Evolutionary conservation across 2,113 vertebrate species (phyloP).

Genomic region (Speoplatyrhinus poulsoni): DNA sequence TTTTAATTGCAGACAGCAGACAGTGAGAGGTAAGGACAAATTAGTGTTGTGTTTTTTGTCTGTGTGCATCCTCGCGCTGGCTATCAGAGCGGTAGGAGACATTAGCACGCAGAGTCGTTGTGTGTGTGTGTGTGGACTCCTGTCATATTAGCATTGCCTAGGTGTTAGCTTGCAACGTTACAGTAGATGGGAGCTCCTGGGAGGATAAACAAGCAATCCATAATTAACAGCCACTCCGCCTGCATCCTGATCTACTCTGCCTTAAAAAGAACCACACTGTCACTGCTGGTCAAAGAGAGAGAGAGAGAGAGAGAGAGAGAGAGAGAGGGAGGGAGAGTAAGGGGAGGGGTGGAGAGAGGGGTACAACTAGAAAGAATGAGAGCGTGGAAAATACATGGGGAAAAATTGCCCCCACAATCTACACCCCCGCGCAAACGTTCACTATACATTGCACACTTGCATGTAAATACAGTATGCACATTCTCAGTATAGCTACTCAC

Average conservation of each 20-base stretch:
- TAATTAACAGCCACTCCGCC: conserved; percentile 68
- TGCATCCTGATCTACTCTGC: conserved; percentile 63
- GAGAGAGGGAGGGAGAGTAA: conserved; percentile 12
- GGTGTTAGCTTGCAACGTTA: conserved; percentile 42
- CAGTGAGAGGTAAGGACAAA: no score
- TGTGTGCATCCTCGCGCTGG: background rate
- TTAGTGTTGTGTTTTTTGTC: no score
- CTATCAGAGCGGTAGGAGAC: conserved; percentile 16
- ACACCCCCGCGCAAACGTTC: background rate
- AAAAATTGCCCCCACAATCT: background rate
- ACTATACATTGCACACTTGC: background rate
- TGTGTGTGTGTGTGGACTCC: conserved; percentile 31
- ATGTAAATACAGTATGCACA: background rate
- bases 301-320: conserved; percentile 11
- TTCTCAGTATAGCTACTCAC: background rate
- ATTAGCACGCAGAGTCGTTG: conserved; percentile 27
- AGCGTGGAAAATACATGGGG: background rate
- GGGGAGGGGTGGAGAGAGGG: background rate
- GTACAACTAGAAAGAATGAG: conserved; percentile 31
- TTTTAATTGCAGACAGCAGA: no score
- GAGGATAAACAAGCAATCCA: conserved; percentile 71
- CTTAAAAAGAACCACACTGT: conserved; percentile 68
- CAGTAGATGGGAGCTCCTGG: conserved; percentile 63
- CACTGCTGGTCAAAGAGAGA: conserved; percentile 45
- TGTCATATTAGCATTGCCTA: conserved; percentile 47